These are phyloP conservation scores for Spodoptera litura DNA, from an alignment of 1,140 invertebrate species.

Conservation along the genomic window DNA sequence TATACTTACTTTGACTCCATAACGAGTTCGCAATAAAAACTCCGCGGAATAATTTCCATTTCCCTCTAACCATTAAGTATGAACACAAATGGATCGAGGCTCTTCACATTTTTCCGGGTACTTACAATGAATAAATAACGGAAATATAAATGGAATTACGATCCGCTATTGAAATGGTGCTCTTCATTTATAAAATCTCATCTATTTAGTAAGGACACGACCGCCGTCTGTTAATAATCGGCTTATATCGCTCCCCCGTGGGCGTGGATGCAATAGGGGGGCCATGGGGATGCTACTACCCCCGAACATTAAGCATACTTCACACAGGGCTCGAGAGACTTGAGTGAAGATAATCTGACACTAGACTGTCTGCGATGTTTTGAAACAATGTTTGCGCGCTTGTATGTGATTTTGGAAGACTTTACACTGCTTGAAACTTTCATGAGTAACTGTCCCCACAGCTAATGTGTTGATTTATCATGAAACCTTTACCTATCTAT, in stretches of 20 bases:
- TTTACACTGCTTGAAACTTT: slow-evolving; percentile 22
- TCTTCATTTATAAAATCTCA: slow-evolving; percentile 64
- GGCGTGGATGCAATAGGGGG: slow-evolving; percentile 40
- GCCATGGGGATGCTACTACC: slow-evolving; percentile 24
- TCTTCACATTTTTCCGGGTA: slow-evolving; percentile 8
- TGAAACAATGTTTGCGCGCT: slow-evolving; percentile 37
- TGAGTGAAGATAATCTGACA: slow-evolving; percentile 34
- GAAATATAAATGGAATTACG: slow-evolving; percentile 43
- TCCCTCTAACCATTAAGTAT: slow-evolving; percentile 36
- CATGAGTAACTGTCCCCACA: not conserved
- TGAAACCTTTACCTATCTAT: too few species aligned
- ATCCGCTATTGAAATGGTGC: slow-evolving; percentile 46
- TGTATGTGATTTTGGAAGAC: slow-evolving; percentile 26
- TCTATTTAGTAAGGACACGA: slow-evolving; percentile 58
- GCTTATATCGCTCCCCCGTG: slow-evolving; percentile 65
- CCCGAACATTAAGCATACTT: slow-evolving; percentile 35
- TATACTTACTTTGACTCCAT: slow-evolving; percentile 24
- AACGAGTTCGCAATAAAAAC: slow-evolving; percentile 15
- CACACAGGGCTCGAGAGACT: slow-evolving; percentile 21
- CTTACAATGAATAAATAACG: slow-evolving; percentile 37
- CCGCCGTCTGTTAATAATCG: slow-evolving; percentile 71
- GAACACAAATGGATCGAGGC: slow-evolving; percentile 23
- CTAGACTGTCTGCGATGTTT: slow-evolving; percentile 40
- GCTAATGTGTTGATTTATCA: not conserved
- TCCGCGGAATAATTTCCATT: slow-evolving; percentile 13